phyloP scores from a whole-genome alignment of 2,888 invertebrate species.

The Drosophila mulleri region DNA sequence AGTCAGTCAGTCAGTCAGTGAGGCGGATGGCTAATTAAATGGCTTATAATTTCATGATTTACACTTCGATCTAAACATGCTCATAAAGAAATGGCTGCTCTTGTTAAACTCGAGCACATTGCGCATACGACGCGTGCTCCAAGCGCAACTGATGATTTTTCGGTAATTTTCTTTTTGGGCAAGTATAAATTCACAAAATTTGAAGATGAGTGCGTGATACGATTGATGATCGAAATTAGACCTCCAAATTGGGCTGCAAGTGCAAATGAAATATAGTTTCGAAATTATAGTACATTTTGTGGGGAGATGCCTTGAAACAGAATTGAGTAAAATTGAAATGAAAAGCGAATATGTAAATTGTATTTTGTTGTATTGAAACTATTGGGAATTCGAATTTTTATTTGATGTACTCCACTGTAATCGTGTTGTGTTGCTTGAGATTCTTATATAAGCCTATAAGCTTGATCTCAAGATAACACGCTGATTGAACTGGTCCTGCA shows the following conservation, averaged over 20 bases:
- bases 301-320: too few relatives aligned
- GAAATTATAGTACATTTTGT: background rate
- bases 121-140: slow-evolving; percentile 50
- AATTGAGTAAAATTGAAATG: background rate
- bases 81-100: slow-evolving; percentile 50
- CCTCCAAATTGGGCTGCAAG: background rate
- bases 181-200: background rate
- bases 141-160: slow-evolving; percentile 19
- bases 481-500: too few relatives aligned
- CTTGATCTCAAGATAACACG: too few relatives aligned
- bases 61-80: slow-evolving; percentile 65
- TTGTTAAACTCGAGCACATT: slow-evolving; percentile 34
- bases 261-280: slow-evolving; percentile 2
- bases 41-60: slow-evolving; percentile 77
- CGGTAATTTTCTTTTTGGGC: background rate
- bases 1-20: slow-evolving; percentile 7
- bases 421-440: too few relatives aligned
- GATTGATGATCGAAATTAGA: slow-evolving; percentile 42
- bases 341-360: background rate
- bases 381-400: too few relatives aligned
- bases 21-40: slow-evolving; percentile 67
- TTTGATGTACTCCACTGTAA: too few relatives aligned
- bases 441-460: too few relatives aligned
- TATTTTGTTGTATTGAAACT: too few relatives aligned
- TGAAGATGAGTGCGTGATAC: slow-evolving; percentile 43